Percentiles rank a stretch among this genome's conserved stretches.
phyloP scores from a whole-genome alignment of 2,113 vertebrate genomes.

The Numenius arquata region DNA sequence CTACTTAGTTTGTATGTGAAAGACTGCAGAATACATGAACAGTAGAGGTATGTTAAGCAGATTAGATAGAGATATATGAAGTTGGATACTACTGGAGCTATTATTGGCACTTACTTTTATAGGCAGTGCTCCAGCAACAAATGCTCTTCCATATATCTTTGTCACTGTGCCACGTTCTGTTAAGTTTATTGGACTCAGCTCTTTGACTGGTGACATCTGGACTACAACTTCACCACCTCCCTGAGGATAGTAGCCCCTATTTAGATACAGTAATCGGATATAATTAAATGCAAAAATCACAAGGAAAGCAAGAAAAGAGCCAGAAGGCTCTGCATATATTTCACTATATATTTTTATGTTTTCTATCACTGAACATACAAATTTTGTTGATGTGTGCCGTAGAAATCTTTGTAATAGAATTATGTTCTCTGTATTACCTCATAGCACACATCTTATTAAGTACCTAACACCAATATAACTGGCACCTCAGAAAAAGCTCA shows the following conservation, averaged over 20 bases:
- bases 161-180: constrained; percentile 90
- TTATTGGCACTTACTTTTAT: constrained; percentile 81
- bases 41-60: not conserved
- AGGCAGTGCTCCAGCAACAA: constrained; percentile 91
- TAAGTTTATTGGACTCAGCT: constrained; percentile 85
- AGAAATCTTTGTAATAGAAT: not conserved
- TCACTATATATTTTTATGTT: not conserved
- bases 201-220: constrained; percentile 85
- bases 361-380: not conserved
- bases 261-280: not conserved
- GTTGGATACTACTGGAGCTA: not conserved
- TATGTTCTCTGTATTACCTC: not conserved
- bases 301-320: not conserved
- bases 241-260: constrained; percentile 94
- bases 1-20: not conserved
- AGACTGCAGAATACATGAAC: not conserved
- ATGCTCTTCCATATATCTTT: constrained; percentile 93
- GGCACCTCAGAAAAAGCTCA: not conserved
- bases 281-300: not conserved
- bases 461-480: not conserved
- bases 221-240: constrained; percentile 90
- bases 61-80: not conserved
- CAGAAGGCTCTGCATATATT: not conserved
- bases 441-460: not conserved
- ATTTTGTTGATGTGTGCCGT: not conserved